Percentiles rank a stretch among this genome's conserved stretches.
Evolutionary conservation across 2,113 vertebrate genomes (phyloP).

Genomic region (Hiodon tergisus): DNA sequence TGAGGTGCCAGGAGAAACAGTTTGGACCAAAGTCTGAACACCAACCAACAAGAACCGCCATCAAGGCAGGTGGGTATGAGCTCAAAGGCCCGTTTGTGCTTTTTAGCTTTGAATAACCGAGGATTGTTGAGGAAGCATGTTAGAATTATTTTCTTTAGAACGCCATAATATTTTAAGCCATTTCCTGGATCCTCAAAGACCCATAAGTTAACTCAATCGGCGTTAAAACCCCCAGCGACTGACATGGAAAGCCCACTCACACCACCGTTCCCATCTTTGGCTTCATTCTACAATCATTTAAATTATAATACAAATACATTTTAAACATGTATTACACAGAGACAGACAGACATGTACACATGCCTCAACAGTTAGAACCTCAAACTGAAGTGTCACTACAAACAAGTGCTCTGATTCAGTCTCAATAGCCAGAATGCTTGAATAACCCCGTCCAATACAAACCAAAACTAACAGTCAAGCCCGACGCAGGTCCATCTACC

Average conservation of each 20-base stretch:
- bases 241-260: background rate
- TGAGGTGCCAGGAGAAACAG: too few species aligned
- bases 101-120: background rate
- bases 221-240: conserved; percentile 7
- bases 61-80: background rate
- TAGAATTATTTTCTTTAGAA: background rate
- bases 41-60: background rate
- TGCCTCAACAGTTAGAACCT: too few species aligned
- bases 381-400: too few species aligned
- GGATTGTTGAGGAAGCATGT: background rate
- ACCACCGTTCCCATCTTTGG: conserved; percentile 3
- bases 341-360: background rate
- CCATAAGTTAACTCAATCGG: background rate
- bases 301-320: too few species aligned
- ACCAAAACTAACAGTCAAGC: background rate
- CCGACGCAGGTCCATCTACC: background rate
- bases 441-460: background rate
- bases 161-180: background rate
- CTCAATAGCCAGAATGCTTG: too few species aligned
- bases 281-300: background rate
- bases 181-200: conserved; percentile 23
- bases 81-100: conserved; percentile 17
- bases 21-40: too few species aligned
- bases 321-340: background rate
- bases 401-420: too few species aligned